Conservation (phyloP, 2,888 invertebrate genomes). For the Nezara viridula region DNA sequence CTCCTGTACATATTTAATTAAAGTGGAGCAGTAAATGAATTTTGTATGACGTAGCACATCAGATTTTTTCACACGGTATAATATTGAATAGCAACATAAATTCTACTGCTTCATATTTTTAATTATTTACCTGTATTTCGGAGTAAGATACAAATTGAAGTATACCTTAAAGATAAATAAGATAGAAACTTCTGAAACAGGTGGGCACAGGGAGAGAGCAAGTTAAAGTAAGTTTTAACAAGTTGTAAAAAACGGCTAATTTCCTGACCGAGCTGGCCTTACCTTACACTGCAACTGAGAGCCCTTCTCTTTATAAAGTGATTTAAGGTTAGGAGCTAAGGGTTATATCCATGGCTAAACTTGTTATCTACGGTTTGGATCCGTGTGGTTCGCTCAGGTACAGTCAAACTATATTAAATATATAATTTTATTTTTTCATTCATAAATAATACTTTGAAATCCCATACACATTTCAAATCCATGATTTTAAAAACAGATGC, state of each 20-base stretch:
- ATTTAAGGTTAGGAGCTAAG: background rate
- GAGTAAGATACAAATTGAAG: background rate
- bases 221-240: background rate
- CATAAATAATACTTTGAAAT: background rate
- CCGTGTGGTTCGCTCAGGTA: background rate
- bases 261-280: background rate
- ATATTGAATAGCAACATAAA: no score
- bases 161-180: background rate
- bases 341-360: background rate
- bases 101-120: background rate
- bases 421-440: background rate
- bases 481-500: background rate
- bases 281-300: background rate
- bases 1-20: no score
- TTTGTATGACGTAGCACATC: no score
- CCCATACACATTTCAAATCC: background rate
- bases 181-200: background rate
- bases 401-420: no score
- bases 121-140: background rate
- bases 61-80: no score
- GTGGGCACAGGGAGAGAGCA: background rate
- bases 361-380: background rate
- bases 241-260: constrained; percentile 35
- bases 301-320: background rate
- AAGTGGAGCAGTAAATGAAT: no score